Conservation (phyloP, 2,113 vertebrate genomes). For the Lates calcarifer region DNA sequence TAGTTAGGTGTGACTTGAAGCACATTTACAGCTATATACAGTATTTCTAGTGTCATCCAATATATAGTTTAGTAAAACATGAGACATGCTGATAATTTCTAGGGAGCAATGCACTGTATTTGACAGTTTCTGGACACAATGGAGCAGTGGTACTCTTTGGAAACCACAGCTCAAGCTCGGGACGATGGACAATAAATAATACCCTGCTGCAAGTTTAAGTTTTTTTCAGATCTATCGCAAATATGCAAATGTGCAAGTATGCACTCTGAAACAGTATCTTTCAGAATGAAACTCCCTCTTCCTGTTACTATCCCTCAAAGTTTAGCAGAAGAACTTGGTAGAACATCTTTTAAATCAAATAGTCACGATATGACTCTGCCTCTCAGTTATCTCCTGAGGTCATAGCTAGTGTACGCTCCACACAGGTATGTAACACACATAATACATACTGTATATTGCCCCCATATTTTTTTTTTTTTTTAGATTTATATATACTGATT, state of each 20-base stretch:
- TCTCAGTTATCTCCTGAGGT: not conserved
- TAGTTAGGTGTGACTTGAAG: not conserved
- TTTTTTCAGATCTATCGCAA: not conserved
- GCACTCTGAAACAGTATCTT: not conserved
- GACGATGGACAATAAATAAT: not conserved
- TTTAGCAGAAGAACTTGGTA: not conserved
- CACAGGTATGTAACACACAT: constrained; percentile 12
- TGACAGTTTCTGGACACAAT: too few species aligned
- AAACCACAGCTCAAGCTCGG: not conserved
- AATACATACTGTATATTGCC: constrained; percentile 15
- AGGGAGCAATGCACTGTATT: too few species aligned
- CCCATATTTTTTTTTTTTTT: constrained; percentile 1
- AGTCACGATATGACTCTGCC: not conserved
- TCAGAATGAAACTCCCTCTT: not conserved
- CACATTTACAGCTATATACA: not conserved
- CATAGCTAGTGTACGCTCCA: not conserved
- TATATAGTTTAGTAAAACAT: not conserved
- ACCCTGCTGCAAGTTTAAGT: not conserved
- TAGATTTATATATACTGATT: not conserved
- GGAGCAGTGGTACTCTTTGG: too few species aligned
- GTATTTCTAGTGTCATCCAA: not conserved
- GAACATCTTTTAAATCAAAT: not conserved
- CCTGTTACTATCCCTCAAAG: not conserved
- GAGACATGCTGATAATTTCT: not conserved
- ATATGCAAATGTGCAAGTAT: too few species aligned